Percentiles rank a stretch among this genome's conserved stretches.
phyloP scores from a whole-genome alignment of 2,888 invertebrate genomes.

The Epiblema foenella region DNA sequence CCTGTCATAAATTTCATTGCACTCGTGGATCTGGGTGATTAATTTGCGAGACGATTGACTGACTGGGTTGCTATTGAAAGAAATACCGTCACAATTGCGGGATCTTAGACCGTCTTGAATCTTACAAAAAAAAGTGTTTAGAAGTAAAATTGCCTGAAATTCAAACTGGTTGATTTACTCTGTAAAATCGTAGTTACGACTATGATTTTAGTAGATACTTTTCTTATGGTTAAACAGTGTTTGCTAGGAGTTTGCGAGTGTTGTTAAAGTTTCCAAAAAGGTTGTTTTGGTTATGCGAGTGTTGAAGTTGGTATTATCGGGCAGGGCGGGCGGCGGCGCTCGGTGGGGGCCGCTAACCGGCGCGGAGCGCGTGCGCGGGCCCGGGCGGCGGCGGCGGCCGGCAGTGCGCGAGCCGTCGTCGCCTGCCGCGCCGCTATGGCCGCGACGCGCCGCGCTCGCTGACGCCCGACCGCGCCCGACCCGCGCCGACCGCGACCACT shows the following conservation, averaged over 20 bases:
- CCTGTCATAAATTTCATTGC: conserved; percentile 82
- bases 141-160: background rate
- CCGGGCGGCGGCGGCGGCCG: conserved; percentile 65
- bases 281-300: conserved; percentile 3
- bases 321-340: conserved; percentile 43
- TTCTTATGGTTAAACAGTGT: background rate
- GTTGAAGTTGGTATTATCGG: conserved; percentile 43
- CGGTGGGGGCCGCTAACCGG: conserved; percentile 48
- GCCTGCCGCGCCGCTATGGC: conserved; percentile 77
- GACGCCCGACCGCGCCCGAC: conserved; percentile 50
- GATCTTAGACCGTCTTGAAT: background rate
- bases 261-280: conserved; percentile 1
- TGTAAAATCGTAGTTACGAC: background rate
- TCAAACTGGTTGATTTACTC: background rate
- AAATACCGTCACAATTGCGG: conserved; percentile 8
- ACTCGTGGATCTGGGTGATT: conserved; percentile 81
- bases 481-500: conserved; percentile 56
- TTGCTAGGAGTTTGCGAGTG: background rate
- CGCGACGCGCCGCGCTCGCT: conserved; percentile 58
- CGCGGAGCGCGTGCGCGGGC: conserved; percentile 58
- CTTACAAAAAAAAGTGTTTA: conserved; percentile 16
- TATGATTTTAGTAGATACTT: background rate
- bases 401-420: conserved; percentile 76
- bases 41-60: conserved; percentile 62
- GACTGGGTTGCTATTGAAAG: conserved; percentile 35